Conservation (phyloP, 2,797 vertebrate species). For the Lemur catta region DNA sequence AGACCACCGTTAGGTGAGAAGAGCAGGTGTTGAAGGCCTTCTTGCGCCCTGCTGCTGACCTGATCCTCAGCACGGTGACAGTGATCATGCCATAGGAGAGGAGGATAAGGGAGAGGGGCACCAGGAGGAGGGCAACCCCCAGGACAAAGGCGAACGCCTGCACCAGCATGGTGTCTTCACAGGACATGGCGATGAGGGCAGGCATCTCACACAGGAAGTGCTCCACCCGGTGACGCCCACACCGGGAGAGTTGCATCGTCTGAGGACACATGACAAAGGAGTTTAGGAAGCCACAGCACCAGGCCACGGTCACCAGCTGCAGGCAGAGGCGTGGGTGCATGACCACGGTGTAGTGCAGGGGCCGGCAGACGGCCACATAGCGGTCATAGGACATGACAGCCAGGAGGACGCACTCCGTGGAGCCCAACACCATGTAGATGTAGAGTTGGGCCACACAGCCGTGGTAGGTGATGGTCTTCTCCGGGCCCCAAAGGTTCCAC, state of each 20-base stretch:
- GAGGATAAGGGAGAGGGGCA: slow-evolving; percentile 63
- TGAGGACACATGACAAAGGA: slow-evolving; percentile 67
- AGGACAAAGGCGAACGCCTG: slow-evolving; percentile 53
- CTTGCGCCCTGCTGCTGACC: slow-evolving; percentile 44
- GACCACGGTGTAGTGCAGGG: slow-evolving; percentile 42
- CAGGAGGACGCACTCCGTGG: slow-evolving; percentile 70
- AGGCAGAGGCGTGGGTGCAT: slow-evolving; percentile 44
- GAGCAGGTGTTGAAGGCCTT: slow-evolving; percentile 68
- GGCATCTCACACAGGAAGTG: slow-evolving; percentile 74
- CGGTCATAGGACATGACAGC: slow-evolving; percentile 67
- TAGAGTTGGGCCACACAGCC: slow-evolving; percentile 65
- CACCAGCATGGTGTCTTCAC: slow-evolving; percentile 49
- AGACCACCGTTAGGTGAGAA: slow-evolving; percentile 63
- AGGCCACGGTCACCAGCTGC: slow-evolving; percentile 40
- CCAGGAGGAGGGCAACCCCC: slow-evolving; percentile 54
- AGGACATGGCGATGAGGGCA: slow-evolving; percentile 67
- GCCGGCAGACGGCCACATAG: slow-evolving; percentile 66
- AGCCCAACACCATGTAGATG: slow-evolving; percentile 66
- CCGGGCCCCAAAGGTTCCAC: slow-evolving; percentile 51
- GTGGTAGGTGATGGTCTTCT: slow-evolving; percentile 59
- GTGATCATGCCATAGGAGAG: slow-evolving; percentile 58
- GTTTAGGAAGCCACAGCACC: slow-evolving; percentile 65
- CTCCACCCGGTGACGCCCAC: slow-evolving; percentile 25
- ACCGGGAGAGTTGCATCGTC: slow-evolving; percentile 51
- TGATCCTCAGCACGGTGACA: slow-evolving; percentile 50